Evolutionary conservation across 2,113 vertebrate species (phyloP).

Genomic region (Semnornis frantzii): DNA sequence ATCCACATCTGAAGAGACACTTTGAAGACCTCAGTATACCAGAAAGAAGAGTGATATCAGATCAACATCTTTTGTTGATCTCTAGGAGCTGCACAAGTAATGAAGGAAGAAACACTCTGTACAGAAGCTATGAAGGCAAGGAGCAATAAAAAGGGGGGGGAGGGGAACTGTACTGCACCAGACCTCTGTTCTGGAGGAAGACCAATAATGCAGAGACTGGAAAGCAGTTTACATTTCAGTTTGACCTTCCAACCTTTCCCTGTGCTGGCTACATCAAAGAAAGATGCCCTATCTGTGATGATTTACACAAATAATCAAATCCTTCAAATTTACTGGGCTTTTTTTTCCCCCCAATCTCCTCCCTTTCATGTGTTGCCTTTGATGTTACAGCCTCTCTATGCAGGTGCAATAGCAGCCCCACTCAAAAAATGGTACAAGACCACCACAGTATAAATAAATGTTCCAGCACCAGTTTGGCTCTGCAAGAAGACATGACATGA

Average conservation of each 20-base stretch:
- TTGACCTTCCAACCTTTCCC: slow-evolving; percentile 23
- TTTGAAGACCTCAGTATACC: background rate
- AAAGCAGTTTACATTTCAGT: background rate
- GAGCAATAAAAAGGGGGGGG: background rate
- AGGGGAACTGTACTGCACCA: background rate
- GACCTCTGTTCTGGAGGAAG: background rate
- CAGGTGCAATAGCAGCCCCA: slow-evolving; percentile 42
- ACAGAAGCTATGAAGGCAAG: background rate
- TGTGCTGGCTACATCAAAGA: slow-evolving; percentile 60
- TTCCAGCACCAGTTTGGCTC: background rate
- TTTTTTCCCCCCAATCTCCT: background rate
- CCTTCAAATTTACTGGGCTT: background rate
- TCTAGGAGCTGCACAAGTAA: background rate
- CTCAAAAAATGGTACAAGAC: background rate
- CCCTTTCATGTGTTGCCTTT: slow-evolving; percentile 60
- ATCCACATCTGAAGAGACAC: background rate
- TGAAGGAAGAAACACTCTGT: background rate
- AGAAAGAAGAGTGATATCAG: background rate
- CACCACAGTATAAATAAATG: background rate
- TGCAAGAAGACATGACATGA: background rate
- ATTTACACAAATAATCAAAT: slow-evolving; percentile 65
- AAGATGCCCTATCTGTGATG: background rate
- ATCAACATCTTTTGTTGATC: background rate
- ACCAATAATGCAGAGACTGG: background rate
- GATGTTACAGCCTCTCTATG: slow-evolving; percentile 22